Evolutionary conservation across 2,113 vertebrate species (phyloP), one percentile per base, ranked within the genome.

Genomic region (Periophthalmus modestus): DNA sequence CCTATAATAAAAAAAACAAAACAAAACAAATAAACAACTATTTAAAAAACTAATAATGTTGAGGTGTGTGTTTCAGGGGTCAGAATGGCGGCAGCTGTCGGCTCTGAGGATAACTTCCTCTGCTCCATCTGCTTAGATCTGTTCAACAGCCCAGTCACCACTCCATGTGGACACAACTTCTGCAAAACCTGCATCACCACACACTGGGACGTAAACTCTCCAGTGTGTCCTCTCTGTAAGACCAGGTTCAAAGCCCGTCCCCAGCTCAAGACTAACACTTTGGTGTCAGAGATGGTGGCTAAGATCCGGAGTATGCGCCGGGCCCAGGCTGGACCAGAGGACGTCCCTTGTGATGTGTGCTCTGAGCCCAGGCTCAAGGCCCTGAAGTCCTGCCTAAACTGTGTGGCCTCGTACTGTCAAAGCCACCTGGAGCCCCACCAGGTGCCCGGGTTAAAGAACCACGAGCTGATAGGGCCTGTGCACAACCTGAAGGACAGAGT

Each of bases 161-260:
- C 57, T 28, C 57, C 57, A 14, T 59, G 57, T 59, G 57, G 57
- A 59, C 57, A 59, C 57, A 59, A 24, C 57, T 59, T 59, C 23
- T 59, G 57, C 23, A 28, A 59, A 24, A 28, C 23, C 57, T 59
- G 57, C 57, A 59, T 59, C 23, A 59, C 23, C 4, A 12, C 2
- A 3, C 28, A 59, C 57, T 59, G 57, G 57, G 5, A 59, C 13
- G 0, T 59, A 4, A 59, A 59, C 57, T 14, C 57, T 59, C 13
- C 24, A 15, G 23, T 7, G 23, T 59, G 57, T 59, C 57, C 57
- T 14, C 57, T 59, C 4, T 59, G 57, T 13, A 59, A 59, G 13
- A 3, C 15, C 23, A 2, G 3, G 13, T 59, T 59, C 57, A 15
- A 4, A 23, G 15, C 57, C 12, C 11, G 13, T 1, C 57, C 57